A percentile compares a stretch with the other conserved stretches of the same genome.
Evolutionary conservation across 2,888 invertebrate species (phyloP).

Genomic region (Rhyacophila evoluta): DNA sequence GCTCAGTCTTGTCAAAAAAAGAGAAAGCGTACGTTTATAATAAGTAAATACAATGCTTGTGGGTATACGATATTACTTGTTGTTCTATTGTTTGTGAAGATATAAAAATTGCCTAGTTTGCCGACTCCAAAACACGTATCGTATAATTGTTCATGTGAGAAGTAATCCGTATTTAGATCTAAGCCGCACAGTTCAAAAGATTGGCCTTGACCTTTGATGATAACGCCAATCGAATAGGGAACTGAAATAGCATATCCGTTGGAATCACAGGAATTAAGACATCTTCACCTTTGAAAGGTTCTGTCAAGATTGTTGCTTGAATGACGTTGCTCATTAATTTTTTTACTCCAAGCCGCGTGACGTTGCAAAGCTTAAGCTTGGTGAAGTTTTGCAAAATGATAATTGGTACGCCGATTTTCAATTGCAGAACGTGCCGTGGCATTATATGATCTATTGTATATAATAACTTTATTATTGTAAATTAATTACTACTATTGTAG

Average conservation of each 20-base stretch:
- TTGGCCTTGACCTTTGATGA: conserved; percentile 59
- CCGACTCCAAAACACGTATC: conserved; percentile 57
- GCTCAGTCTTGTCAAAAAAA: too few relatives aligned
- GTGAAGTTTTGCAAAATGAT: not conserved
- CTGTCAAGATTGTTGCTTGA: conserved; percentile 57
- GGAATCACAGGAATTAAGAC: conserved; percentile 58
- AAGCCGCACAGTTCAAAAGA: conserved; percentile 56
- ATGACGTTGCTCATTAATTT: conserved; percentile 57
- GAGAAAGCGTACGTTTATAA: too few relatives aligned
- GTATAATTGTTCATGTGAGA: conserved; percentile 59
- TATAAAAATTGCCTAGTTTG: conserved; percentile 16
- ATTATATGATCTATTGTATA: too few relatives aligned
- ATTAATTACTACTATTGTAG: too few relatives aligned
- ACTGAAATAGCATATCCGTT: conserved; percentile 57
- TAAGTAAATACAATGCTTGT: too few relatives aligned
- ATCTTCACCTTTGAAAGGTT: conserved; percentile 48
- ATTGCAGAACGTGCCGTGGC: too few relatives aligned
- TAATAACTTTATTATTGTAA: too few relatives aligned
- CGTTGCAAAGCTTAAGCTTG: conserved; percentile 50
- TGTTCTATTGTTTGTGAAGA: conserved; percentile 17
- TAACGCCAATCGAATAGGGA: conserved; percentile 57
- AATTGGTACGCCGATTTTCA: too few relatives aligned
- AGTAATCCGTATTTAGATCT: conserved; percentile 56
- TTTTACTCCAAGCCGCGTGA: conserved; percentile 52
- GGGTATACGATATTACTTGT: conserved; percentile 37